Evolutionary conservation across 2,113 vertebrate species (phyloP).

Genomic region (Edolisoma coerulescens): DNA sequence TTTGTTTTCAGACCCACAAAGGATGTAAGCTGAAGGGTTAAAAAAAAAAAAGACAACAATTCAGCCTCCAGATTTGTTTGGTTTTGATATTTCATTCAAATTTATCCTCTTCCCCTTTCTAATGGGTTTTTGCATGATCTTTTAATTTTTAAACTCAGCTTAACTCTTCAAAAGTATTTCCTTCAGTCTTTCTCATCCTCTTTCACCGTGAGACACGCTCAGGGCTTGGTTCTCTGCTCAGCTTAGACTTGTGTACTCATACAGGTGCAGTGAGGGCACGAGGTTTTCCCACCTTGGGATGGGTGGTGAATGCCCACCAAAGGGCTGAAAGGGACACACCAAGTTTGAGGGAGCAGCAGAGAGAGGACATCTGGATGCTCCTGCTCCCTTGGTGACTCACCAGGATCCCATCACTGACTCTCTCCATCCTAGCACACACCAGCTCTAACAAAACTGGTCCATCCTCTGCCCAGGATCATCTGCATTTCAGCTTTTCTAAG

Average conservation of each 20-base stretch:
- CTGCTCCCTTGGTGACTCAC: background rate
- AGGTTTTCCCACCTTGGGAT: background rate
- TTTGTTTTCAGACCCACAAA: background rate
- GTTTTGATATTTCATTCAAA: background rate
- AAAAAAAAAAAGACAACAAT: background rate
- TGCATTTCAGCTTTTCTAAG: background rate
- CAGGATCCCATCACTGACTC: too few species aligned
- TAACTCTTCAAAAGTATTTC: background rate
- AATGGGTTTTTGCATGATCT: accelerated
- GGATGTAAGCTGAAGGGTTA: background rate
- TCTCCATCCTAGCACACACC: background rate
- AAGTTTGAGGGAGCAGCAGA: background rate
- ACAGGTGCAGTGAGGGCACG: accelerated
- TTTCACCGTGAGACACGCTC: background rate
- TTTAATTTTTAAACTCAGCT: background rate
- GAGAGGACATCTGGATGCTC: background rate
- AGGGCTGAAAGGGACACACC: background rate
- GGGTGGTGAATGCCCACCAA: too few species aligned
- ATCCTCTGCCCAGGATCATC: background rate
- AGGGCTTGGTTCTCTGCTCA: background rate
- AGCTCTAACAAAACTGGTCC: background rate
- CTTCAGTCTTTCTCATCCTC: background rate
- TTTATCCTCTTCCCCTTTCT: background rate
- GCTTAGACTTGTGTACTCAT: background rate
- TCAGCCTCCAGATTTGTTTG: background rate